phyloP scores from a whole-genome alignment of 2,888 invertebrate genomes.

The Lepeophtheirus nordmannii region DNA sequence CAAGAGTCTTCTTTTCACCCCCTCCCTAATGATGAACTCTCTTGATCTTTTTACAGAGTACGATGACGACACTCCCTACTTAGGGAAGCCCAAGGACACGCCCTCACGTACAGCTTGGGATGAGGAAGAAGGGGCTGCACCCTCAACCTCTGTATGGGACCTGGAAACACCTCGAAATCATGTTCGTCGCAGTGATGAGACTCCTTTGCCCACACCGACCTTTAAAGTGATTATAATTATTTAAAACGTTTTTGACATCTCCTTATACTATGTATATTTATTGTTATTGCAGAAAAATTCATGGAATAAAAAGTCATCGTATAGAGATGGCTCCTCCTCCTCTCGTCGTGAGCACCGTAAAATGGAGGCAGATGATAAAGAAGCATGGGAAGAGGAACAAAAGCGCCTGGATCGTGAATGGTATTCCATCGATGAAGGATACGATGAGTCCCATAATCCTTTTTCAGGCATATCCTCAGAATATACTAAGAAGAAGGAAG shows the following conservation, averaged over 20 bases:
- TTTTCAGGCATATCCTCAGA: constrained; percentile 77
- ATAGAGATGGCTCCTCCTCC: constrained; percentile 25
- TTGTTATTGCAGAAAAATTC: constrained; percentile 11
- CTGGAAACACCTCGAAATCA: constrained; percentile 37
- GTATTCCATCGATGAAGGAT: constrained; percentile 51
- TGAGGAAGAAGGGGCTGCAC: constrained; percentile 44
- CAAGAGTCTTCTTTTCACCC: no score
- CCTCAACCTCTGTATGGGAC: constrained; percentile 23
- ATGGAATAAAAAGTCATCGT: background rate
- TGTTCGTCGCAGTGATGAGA: constrained; percentile 37
- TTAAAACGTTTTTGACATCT: constrained; percentile 5
- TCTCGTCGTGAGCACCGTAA: constrained; percentile 29
- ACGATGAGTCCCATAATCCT: constrained; percentile 69
- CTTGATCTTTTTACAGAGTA: background rate
- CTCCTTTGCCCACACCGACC: constrained; percentile 67
- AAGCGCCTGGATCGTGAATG: constrained; percentile 81
- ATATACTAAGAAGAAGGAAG: constrained; percentile 81
- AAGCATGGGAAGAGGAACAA: constrained; percentile 79
- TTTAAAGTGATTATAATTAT: constrained; percentile 53
- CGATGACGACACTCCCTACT: constrained; percentile 51
- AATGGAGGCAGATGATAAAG: constrained; percentile 52
- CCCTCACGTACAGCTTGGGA: constrained; percentile 50
- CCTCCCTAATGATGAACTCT: no score
- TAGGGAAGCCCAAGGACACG: constrained; percentile 43
- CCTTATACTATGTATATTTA: background rate